Evolutionary conservation across 2,797 vertebrate genomes (phyloP), one percentile per base, ranked within the genome.

Genomic region (Phoxinus dragarum): DNA sequence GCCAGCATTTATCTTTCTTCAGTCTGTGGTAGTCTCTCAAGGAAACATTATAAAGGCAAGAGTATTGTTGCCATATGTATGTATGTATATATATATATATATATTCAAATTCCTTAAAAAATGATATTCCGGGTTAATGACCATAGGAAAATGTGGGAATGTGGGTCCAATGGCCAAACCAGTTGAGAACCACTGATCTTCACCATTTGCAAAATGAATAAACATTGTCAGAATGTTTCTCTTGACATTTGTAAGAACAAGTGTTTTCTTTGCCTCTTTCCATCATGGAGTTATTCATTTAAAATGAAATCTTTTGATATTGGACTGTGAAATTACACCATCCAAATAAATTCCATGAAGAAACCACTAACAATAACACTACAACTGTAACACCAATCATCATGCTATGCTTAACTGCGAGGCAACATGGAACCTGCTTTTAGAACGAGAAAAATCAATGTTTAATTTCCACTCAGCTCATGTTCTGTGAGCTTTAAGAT

Each of bases 391-490:
- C 64, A 77, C 47, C 61, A 36, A 54, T 56, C 82, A 69, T 69
- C n/a, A 34, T 34, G 80, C 59, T 87, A 56, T 34, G 85, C 75
- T 87, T 77, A 69, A 75, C 86, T 80, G 81, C 56, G n/a, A 80
- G 69, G 36, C 59, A 84, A 68, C 56, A 74, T 72, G 34, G 31
- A 79, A 80, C 49, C 69, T 8, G 10, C 69, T 75, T 74, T 87
- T 64, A 64, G 31, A 38, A 84, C 64, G n/a, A 47, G 14, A 56
- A 84, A 87, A 84, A 87, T 87, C 86, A 82, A 82, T 88, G 79
- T 88, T 87, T 85, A 81, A 87, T 87, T 88, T 88, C 42, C 66
- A 82, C 83, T 81, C 54, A 44, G 54, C 52, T 49, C 66, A 72
- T 87, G 86, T 85, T 81, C 52, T 71, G 49, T 68, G 82, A 23